A percentile compares a stretch with the other conserved stretches of the same genome.
These are phyloP conservation scores for Terebella lapidaria DNA, from an alignment of 2,888 invertebrate species.

Conservation along the genomic window DNA sequence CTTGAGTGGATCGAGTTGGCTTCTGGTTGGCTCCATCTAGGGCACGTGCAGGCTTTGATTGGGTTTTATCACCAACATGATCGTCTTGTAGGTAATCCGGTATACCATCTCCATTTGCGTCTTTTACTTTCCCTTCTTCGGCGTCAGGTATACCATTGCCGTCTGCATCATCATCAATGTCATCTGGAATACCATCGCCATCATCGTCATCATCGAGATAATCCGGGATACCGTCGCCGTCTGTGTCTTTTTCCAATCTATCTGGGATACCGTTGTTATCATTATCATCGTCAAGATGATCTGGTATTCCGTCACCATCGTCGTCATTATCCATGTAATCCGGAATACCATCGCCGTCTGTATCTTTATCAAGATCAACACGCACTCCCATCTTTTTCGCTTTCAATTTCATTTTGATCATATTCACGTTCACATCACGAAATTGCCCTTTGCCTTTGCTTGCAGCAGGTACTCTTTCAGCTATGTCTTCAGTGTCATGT, in stretches of 20 bases:
- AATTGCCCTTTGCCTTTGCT: no score
- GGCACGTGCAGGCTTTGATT: neutral
- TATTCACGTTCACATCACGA: no score
- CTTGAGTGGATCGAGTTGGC: neutral
- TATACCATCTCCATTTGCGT: constrained; percentile 20
- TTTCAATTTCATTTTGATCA: no score
- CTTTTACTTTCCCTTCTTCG: constrained; percentile 22
- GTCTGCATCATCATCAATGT: constrained; percentile 22
- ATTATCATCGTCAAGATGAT: constrained; percentile 18
- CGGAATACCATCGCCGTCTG: constrained; percentile 30
- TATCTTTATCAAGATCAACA: constrained; percentile 32
- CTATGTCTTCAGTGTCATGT: constrained; percentile 8
- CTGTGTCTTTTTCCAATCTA: constrained; percentile 26
- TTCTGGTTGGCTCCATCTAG: constrained; percentile 11
- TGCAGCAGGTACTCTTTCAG: no score
- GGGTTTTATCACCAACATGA: constrained; percentile 14
- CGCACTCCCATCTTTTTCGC: constrained; percentile 22
- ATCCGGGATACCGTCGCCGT: constrained; percentile 34
- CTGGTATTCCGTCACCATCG: constrained; percentile 24
- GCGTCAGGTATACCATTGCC: constrained; percentile 24
- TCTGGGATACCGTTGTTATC: constrained; percentile 31
- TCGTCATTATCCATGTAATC: constrained; percentile 21
- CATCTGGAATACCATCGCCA: constrained; percentile 30
- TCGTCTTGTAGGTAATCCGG: constrained; percentile 23
- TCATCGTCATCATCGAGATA: constrained; percentile 25